These are phyloP conservation scores for Podarcis siculus DNA, from an alignment of 2,797 vertebrate genomes.

Conservation along the genomic window DNA sequence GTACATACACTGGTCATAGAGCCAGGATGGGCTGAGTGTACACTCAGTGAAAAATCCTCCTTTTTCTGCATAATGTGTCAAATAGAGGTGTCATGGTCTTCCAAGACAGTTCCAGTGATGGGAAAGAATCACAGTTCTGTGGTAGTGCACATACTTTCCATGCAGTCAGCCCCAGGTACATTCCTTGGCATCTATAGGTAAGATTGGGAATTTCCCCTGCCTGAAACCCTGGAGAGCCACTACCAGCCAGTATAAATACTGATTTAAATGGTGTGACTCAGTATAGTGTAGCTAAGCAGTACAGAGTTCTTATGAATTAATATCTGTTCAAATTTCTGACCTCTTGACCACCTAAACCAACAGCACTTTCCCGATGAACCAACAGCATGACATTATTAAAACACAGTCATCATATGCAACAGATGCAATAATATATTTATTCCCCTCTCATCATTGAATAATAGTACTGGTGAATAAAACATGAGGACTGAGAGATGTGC, in stretches of 20 bases:
- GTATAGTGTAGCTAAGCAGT: not conserved
- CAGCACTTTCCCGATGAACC: not conserved
- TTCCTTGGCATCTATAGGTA: no score
- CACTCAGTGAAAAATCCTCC: not conserved
- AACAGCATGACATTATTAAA: not conserved
- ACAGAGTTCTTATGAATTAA: not conserved
- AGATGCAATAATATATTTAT: not conserved
- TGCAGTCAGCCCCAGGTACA: no score
- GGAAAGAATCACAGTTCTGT: no score
- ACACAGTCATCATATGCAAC: not conserved
- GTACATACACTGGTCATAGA: not conserved
- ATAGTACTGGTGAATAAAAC: not conserved
- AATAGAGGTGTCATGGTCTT: not conserved
- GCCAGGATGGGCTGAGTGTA: not conserved
- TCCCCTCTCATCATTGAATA: not conserved
- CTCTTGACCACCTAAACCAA: not conserved
- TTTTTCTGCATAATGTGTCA: not conserved
- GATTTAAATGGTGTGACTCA: no score
- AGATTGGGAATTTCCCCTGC: no score
- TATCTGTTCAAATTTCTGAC: not conserved
- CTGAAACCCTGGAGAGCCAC: no score
- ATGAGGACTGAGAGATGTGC: not conserved
- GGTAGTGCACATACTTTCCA: no score
- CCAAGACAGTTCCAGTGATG: not conserved
- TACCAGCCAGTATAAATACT: no score